Conservation (phyloP, 2,888 invertebrate genomes). For the Caenorhabditis virilis region DNA sequence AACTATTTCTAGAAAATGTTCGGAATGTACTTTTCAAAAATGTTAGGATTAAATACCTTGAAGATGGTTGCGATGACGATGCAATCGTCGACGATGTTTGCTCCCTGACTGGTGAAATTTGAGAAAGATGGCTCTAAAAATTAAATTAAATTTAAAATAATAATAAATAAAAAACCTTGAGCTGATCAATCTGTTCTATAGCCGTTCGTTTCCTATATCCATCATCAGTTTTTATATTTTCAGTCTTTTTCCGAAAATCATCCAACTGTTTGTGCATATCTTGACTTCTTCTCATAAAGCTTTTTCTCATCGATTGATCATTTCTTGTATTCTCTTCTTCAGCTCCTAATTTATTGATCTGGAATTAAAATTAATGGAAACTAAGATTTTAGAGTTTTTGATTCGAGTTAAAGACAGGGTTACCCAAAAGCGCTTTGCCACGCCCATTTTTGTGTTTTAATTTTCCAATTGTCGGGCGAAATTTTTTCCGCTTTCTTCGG, state of each 20-base stretch:
- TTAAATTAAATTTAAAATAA: no score
- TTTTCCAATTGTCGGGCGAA: no score
- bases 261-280: conserved; percentile 40
- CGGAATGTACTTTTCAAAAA: no score
- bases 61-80: background rate
- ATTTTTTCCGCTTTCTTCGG: no score
- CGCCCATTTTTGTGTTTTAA: no score
- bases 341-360: conserved; percentile 36
- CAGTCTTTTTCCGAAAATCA: conserved; percentile 33
- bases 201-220: conserved; percentile 16
- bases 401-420: no score
- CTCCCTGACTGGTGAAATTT: conserved; percentile 21
- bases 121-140: no score
- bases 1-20: no score
- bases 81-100: conserved; percentile 5
- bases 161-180: no score
- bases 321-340: conserved; percentile 18
- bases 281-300: conserved; percentile 34
- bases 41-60: background rate
- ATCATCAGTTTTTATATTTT: conserved; percentile 22
- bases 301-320: conserved; percentile 12
- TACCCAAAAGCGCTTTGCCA: no score
- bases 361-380: no score
- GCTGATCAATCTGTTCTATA: conserved; percentile 22
- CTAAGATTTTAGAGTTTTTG: no score